A percentile compares a stretch with the other conserved stretches of the same genome.
Evolutionary conservation across 1,140 invertebrate genomes (phyloP).

Genomic region (Sarcophaga bullata): DNA sequence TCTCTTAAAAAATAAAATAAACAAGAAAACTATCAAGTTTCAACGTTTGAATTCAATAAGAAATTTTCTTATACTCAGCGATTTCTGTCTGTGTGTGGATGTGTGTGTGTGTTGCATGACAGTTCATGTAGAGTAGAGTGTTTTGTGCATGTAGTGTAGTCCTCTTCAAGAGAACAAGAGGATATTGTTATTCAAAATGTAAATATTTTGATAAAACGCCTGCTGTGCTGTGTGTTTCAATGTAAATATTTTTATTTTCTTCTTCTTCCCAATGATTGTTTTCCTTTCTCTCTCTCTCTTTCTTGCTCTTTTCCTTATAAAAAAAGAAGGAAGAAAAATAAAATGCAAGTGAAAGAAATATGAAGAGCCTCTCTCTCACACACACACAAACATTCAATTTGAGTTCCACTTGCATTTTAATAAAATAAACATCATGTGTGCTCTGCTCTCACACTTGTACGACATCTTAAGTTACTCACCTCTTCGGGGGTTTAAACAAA

Average conservation of each 20-base stretch:
- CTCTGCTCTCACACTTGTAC: neutral
- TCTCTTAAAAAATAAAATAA: too few species aligned
- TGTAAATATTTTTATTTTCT: constrained; percentile 30
- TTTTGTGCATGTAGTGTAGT: neutral
- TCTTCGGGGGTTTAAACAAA: too few species aligned
- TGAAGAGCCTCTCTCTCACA: neutral
- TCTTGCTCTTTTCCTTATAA: neutral
- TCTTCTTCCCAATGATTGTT: neutral
- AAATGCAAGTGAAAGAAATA: constrained; percentile 15
- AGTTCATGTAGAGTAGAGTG: too few species aligned
- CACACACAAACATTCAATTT: neutral
- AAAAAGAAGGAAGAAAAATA: neutral
- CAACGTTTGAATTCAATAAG: too few species aligned
- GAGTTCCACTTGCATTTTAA: neutral
- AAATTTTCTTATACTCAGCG: too few species aligned
- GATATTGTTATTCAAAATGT: neutral
- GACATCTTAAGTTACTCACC: too few species aligned
- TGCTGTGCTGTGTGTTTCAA: constrained; percentile 15
- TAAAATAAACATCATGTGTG: constrained; percentile 28
- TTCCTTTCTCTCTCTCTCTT: too few species aligned
- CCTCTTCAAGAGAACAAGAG: neutral
- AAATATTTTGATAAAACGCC: constrained; percentile 40
- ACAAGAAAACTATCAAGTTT: too few species aligned
- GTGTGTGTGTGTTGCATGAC: neutral
- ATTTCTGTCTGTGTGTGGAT: neutral